Conservation (phyloP, 2,888 invertebrate genomes). For the Scaeva pyrastri region DNA sequence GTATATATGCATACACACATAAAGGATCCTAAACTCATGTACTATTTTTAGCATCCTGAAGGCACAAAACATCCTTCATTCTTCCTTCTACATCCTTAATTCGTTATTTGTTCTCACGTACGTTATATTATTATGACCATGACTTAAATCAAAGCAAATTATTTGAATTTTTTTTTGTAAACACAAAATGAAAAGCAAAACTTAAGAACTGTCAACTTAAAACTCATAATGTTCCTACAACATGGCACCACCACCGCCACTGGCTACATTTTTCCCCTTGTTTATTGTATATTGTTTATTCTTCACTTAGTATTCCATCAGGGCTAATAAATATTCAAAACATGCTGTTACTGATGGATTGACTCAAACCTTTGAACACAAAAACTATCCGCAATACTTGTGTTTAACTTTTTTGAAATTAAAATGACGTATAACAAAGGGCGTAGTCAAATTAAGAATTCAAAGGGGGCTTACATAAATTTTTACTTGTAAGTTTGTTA, state of each 20-base stretch:
- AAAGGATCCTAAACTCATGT: no score
- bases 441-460: background rate
- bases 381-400: constrained; percentile 49
- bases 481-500: no score
- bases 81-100: background rate
- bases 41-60: background rate
- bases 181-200: constrained; percentile 9
- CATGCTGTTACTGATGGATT: constrained; percentile 43
- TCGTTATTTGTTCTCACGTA: constrained; percentile 17
- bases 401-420: constrained; percentile 34
- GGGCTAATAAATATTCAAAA: constrained; percentile 43
- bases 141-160: constrained; percentile 51
- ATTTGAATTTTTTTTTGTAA: background rate
- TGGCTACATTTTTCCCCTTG: background rate
- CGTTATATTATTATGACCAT: constrained; percentile 35
- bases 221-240: constrained; percentile 27
- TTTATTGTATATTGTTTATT: constrained; percentile 33
- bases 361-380: constrained; percentile 40
- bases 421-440: constrained; percentile 31
- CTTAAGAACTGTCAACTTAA: constrained; percentile 44
- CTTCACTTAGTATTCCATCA: constrained; percentile 50
- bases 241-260: constrained; percentile 13
- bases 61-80: no score
- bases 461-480: background rate
- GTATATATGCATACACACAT: no score